Evolutionary conservation across 2,113 vertebrate genomes (phyloP).

Genomic region (human (Homo sapiens)): GRCh38 chr1:21123001-21123500

Average conservation of each 20-base stretch:
- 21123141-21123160: not conserved
- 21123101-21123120: not conserved
- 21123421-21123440: too few relatives aligned
- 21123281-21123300: too few relatives aligned
- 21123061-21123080: not conserved
- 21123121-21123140: slow-evolving; percentile 29
- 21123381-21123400: too few relatives aligned
- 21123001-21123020: not conserved
- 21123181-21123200: not conserved
- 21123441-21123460: too few relatives aligned
- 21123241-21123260: not conserved
- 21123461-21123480: too few relatives aligned
- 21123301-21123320: too few relatives aligned
- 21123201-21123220: not conserved
- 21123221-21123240: not conserved
- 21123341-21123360: too few relatives aligned
- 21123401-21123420: too few relatives aligned
- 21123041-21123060: not conserved
- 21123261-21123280: not conserved
- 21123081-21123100: not conserved
- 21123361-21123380: too few relatives aligned
- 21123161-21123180: not conserved
- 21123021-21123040: not conserved
- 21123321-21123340: too few relatives aligned
- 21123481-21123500: too few relatives aligned